phyloP scores from a whole-genome alignment of 2,113 vertebrate genomes.

The Periophthalmodon schlosseri region DNA sequence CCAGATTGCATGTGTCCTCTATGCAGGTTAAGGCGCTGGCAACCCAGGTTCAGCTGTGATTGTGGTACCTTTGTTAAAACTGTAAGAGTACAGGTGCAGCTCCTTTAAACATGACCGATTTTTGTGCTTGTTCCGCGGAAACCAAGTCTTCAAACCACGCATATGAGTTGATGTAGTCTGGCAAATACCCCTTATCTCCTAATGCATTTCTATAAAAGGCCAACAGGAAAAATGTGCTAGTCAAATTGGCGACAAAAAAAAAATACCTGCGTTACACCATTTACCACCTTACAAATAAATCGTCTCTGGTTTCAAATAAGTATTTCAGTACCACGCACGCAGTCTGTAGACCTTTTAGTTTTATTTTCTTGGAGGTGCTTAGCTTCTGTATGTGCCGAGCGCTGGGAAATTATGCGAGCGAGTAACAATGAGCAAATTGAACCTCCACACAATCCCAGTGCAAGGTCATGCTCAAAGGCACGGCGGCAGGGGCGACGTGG shows the following conservation, averaged over 20 bases:
- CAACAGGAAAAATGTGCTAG: slow-evolving; percentile 75
- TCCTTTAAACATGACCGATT: too few relatives aligned
- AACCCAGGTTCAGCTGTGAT: too few relatives aligned
- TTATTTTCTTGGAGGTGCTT: background rate
- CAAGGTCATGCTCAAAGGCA: slow-evolving; percentile 96
- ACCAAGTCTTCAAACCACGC: too few relatives aligned
- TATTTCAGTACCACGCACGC: slow-evolving; percentile 77
- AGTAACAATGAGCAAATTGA: slow-evolving; percentile 94
- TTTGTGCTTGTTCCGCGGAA: too few relatives aligned
- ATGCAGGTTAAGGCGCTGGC: too few relatives aligned
- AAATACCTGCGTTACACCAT: slow-evolving; percentile 86
- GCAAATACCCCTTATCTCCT: too few relatives aligned
- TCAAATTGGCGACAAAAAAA: slow-evolving; percentile 74
- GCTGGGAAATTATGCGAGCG: slow-evolving; percentile 88
- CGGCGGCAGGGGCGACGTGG: slow-evolving; percentile 77
- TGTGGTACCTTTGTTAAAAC: too few relatives aligned
- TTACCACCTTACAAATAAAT: slow-evolving; percentile 86
- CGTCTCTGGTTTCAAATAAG: slow-evolving; percentile 90
- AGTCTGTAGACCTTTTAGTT: slow-evolving; percentile 67
- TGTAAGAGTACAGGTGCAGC: too few relatives aligned
- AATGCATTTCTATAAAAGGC: too few relatives aligned
- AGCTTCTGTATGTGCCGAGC: slow-evolving; percentile 57
- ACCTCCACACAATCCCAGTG: slow-evolving; percentile 75
- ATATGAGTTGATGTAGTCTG: too few relatives aligned
- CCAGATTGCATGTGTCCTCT: too few relatives aligned